Base-by-base conservation (phyloP, 2,113 vertebrate species). In the Acrocephalus kingi region DNA sequence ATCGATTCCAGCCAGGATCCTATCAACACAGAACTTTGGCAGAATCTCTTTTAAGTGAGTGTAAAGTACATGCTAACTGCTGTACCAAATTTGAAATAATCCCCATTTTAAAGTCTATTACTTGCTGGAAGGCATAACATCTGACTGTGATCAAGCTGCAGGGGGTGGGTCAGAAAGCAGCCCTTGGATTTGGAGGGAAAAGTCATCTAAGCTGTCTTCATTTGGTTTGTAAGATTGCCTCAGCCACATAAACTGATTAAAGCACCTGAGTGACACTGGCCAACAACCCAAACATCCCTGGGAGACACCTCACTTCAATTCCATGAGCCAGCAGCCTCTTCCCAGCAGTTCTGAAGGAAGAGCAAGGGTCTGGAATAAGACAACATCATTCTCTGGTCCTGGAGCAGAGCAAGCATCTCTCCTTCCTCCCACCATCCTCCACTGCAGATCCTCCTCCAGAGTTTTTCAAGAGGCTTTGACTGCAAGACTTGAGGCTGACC, bases 11-110 rank as follows among this genome's bases (percentile, higher is more conserved):
- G 79, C 43, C 75, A 46, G 68, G 52, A 74, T 64, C 63, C 21
- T 43, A 79, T 48, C 59, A 51, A 23, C 33, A 11, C 51, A 21
- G 13, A 79, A 61, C 74, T 90, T n/a, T 15, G 74, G 87, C 64
- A 87, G 41, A 74, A 49, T 18, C 56, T 69, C 61, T 25, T 55
- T 11, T 75, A 84, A 95, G 73, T n/a, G 51, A 91, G 90, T 69
- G 87, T 19, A 62, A 96, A 96, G 76, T 59, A 76, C 51, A 49
- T 89, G 78, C 49, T 87, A 96, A 93, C 84, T 58, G 81, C 88
- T 61, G 64, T 41, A 75, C 68, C 35, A 8, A 81, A 93, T 91
- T 27, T 46, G 81, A 79, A 96, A 87, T 77, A 84, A 91, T 35
- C 62, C 28, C 39, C 4, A 4, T 13, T 63, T 31, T 35, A 30